Evolutionary conservation across 2,888 invertebrate genomes (phyloP).

Genomic region (Choristoneura rosaceana): DNA sequence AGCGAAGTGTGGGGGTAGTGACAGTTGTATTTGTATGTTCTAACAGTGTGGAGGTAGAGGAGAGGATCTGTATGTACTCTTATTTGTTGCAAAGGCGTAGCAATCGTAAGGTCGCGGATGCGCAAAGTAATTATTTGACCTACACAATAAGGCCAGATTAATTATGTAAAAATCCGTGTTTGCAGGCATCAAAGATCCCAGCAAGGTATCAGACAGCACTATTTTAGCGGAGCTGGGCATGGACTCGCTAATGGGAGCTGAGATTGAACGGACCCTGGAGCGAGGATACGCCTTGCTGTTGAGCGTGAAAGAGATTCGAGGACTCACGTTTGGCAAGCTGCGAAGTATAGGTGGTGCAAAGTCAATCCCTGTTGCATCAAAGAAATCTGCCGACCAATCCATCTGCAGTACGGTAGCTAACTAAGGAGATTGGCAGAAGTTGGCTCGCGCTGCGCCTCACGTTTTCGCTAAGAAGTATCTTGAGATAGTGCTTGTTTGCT

Average conservation of each 20-base stretch:
- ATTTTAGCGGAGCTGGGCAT: slow-evolving; percentile 97
- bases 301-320: slow-evolving; percentile 95
- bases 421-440: too few species aligned
- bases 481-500: too few species aligned
- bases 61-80: too few species aligned
- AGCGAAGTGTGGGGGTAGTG: too few species aligned
- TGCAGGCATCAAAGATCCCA: slow-evolving; percentile 93
- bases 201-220: slow-evolving; percentile 89
- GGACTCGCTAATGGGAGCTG: slow-evolving; percentile 99
- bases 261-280: slow-evolving; percentile 98
- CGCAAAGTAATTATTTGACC: too few species aligned
- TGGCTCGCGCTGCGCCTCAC: too few species aligned
- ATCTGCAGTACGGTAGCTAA: slow-evolving; percentile 38
- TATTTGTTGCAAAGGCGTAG: too few species aligned
- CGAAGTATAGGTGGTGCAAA: slow-evolving; percentile 82
- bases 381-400: slow-evolving; percentile 61
- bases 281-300: slow-evolving; percentile 96
- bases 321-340: slow-evolving; percentile 91
- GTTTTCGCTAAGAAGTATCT: too few species aligned
- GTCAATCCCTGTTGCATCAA: slow-evolving; percentile 47
- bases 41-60: too few species aligned
- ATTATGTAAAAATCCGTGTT: neutral
- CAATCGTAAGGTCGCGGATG: too few species aligned
- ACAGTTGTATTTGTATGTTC: too few species aligned
- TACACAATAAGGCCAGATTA: neutral